These are phyloP conservation scores for Chiloscyllium punctatum DNA, from an alignment of 2,797 vertebrate species.

Conservation along the genomic window DNA sequence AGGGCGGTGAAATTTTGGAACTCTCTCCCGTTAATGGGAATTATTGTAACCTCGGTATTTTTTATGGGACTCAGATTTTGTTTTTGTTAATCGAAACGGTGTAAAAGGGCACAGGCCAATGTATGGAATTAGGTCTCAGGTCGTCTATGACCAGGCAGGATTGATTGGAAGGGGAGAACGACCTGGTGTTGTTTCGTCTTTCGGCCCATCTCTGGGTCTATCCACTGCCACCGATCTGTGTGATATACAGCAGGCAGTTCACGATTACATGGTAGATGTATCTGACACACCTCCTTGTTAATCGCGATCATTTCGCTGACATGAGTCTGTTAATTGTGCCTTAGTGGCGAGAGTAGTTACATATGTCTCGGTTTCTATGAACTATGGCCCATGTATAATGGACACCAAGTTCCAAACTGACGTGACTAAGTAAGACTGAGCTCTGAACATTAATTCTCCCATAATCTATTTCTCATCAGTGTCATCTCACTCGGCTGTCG, in stretches of 20 bases:
- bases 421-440: background rate
- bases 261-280: background rate
- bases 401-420: background rate
- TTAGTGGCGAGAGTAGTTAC: no score
- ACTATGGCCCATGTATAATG: background rate
- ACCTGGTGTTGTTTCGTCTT: no score
- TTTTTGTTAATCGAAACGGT: background rate
- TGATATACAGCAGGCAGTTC: no score
- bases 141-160: background rate
- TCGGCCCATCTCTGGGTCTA: no score
- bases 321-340: no score
- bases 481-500: background rate
- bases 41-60: background rate
- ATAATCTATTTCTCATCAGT: background rate
- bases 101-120: background rate
- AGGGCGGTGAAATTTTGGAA: background rate
- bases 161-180: background rate
- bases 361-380: background rate
- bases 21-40: background rate
- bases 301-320: background rate
- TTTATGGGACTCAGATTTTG: background rate
- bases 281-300: no score
- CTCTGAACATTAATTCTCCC: background rate
- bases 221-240: background rate
- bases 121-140: background rate